phyloP scores from a whole-genome alignment of 2,888 invertebrate species.

The Aproaerema taeniolella region DNA sequence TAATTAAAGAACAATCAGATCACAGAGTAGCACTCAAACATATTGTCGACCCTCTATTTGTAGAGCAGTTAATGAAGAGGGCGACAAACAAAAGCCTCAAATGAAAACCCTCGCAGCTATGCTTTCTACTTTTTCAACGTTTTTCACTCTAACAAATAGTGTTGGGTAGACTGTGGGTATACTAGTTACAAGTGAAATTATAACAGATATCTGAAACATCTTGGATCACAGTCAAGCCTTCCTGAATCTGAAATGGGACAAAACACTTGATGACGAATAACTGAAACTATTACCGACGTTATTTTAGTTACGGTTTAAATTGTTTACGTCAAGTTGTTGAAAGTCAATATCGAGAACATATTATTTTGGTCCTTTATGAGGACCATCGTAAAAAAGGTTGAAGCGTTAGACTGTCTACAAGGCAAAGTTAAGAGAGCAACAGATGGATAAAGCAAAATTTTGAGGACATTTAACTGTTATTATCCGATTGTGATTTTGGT shows the following conservation, averaged over 20 bases:
- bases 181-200: no score
- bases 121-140: conserved; percentile 26
- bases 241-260: not conserved
- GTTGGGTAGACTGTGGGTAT: no score
- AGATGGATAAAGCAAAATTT: no score
- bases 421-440: no score
- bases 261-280: not conserved
- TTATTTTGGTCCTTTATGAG: no score
- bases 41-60: conserved; percentile 26
- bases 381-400: no score
- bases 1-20: conserved; percentile 11
- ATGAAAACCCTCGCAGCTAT: conserved; percentile 30
- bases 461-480: no score
- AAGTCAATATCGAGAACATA: no score
- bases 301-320: no score
- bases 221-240: not conserved
- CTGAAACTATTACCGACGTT: not conserved
- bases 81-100: conserved; percentile 32
- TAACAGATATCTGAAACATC: not conserved
- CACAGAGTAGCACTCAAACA: conserved; percentile 19
- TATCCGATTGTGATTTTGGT: no score
- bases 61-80: conserved; percentile 32
- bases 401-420: no score
- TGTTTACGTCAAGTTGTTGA: no score
- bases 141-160: conserved; percentile 14